phyloP scores from a whole-genome alignment of 2,888 invertebrate genomes.

The Drosophila anceps region DNA sequence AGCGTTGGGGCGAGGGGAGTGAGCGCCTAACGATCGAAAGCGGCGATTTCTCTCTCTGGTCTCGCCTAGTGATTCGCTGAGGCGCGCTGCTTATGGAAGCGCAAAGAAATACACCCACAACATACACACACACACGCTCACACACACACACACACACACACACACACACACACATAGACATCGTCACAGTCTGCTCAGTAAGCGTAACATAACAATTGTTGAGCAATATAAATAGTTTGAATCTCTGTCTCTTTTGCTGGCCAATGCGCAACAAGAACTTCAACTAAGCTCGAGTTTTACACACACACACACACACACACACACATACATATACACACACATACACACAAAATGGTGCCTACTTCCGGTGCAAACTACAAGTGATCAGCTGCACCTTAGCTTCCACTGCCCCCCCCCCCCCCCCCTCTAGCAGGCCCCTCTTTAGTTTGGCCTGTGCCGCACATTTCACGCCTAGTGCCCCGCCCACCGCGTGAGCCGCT shows the following conservation, averaged over 20 bases:
- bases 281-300: constrained; percentile 10
- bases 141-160: constrained; percentile 27
- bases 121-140: constrained; percentile 21
- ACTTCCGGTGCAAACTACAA: constrained; percentile 48
- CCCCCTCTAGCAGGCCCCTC: background rate
- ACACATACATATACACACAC: background rate
- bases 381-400: constrained; percentile 36
- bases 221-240: constrained; percentile 35
- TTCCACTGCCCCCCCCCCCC: background rate
- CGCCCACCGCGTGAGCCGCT: constrained; percentile 28
- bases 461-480: constrained; percentile 53
- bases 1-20: background rate
- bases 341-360: constrained; percentile 59
- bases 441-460: constrained; percentile 59
- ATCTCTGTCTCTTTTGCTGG: constrained; percentile 31
- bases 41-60: constrained; percentile 35
- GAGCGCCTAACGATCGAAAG: constrained; percentile 13
- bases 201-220: constrained; percentile 60
- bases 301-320: constrained; percentile 20
- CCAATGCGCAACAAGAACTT: constrained; percentile 68
- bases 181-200: constrained; percentile 51
- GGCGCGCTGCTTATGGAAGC: constrained; percentile 74
- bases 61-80: constrained; percentile 55
- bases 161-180: constrained; percentile 20
- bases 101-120: constrained; percentile 77